These are phyloP conservation scores for Camelus dromedarius DNA, from an alignment of 2,113 vertebrate genomes.

Conservation along the genomic window DNA sequence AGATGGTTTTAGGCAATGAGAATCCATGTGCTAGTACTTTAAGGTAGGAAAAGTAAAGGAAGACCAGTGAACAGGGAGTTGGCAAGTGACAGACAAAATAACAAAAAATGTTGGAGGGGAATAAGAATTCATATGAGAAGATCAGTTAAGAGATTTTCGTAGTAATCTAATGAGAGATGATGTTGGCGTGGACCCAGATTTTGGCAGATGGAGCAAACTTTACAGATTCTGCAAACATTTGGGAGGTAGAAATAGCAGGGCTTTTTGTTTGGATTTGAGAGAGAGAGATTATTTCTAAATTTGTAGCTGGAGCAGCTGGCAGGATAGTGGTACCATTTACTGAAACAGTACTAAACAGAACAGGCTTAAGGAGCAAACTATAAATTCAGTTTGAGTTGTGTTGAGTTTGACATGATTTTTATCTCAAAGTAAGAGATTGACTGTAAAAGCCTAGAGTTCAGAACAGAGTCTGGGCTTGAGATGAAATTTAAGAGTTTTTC, in stretches of 20 bases:
- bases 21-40: background rate
- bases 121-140: background rate
- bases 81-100: background rate
- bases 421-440: background rate
- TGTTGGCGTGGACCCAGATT: background rate
- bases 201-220: background rate
- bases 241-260: background rate
- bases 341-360: background rate
- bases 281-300: background rate
- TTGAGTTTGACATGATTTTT: constrained; percentile 26
- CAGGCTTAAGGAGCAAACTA: background rate
- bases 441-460: background rate
- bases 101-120: background rate
- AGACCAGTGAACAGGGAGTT: background rate
- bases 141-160: background rate
- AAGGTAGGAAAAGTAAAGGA: background rate
- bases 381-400: background rate
- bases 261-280: constrained; percentile 31
- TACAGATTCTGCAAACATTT: background rate
- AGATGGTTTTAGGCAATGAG: background rate
- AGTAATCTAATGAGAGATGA: background rate
- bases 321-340: background rate
- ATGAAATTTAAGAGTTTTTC: background rate
- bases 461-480: background rate
- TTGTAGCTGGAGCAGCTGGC: background rate